phyloP scores from a whole-genome alignment of 2,113 vertebrate genomes.

The Petromus typicus region DNA sequence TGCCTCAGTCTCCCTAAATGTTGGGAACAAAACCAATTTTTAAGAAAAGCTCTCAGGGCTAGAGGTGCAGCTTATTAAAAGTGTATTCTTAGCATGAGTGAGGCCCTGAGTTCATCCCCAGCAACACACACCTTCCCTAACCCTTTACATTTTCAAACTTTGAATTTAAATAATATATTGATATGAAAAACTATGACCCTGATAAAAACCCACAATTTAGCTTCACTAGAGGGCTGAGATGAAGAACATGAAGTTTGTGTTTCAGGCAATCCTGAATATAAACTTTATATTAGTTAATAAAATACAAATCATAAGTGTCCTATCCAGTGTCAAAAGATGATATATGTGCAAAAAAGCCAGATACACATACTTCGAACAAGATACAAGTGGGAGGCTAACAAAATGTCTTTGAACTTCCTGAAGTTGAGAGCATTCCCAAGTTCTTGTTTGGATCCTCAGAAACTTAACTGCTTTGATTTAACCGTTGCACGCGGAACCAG shows the following conservation, averaged over 20 bases:
- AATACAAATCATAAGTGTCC: constrained; percentile 26
- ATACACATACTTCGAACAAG: neutral
- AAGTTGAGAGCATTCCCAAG: neutral
- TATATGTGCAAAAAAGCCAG: neutral
- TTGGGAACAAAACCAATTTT: neutral
- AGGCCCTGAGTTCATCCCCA: neutral
- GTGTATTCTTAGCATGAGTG: neutral
- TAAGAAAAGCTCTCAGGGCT: neutral
- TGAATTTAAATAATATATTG: neutral
- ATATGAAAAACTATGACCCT: neutral
- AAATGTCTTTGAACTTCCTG: neutral
- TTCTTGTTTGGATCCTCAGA: neutral
- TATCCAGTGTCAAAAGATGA: neutral
- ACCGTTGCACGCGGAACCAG: neutral
- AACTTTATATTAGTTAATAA: constrained; percentile 6
- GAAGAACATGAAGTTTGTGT: neutral
- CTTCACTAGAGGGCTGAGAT: neutral
- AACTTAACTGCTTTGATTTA: constrained; percentile 29
- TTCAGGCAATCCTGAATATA: neutral
- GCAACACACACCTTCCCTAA: no score
- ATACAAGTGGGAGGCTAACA: neutral
- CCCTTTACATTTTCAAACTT: neutral
- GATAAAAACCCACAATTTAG: neutral
- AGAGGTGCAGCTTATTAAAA: neutral
- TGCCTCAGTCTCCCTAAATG: neutral